Evolutionary conservation across 1,140 invertebrate species (phyloP).

Genomic region (Doryteuthis pealeii): DNA sequence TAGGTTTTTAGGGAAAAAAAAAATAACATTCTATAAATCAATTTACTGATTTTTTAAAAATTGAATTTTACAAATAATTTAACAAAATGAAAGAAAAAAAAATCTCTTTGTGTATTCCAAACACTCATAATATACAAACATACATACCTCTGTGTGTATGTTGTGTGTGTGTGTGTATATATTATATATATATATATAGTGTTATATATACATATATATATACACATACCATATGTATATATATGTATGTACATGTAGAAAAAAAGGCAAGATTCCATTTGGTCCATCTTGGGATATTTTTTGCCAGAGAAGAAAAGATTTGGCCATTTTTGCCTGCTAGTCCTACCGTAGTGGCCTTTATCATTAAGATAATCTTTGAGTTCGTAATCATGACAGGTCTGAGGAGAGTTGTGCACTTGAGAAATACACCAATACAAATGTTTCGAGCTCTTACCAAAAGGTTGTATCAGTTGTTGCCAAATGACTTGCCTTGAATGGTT

Average conservation of each 20-base stretch:
- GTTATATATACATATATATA: neutral
- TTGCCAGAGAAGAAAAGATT: neutral
- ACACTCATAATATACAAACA: neutral
- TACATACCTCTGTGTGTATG: neutral
- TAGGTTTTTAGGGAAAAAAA: neutral
- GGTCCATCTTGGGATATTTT: constrained; percentile 3
- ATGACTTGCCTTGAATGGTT: constrained; percentile 5
- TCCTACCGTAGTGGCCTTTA: constrained; percentile 10
- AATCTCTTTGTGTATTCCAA: neutral
- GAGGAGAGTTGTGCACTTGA: constrained; percentile 10
- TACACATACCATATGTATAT: neutral
- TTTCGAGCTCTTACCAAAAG: neutral
- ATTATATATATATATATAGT: neutral
- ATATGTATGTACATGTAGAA: too few species aligned
- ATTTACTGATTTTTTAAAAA: too few species aligned
- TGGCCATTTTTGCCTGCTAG: neutral
- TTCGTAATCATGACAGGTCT: constrained; percentile 11
- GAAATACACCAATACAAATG: constrained; percentile 7
- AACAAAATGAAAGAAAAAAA: too few species aligned
- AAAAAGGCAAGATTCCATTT: neutral
- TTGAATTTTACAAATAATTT: too few species aligned
- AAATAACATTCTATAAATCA: too few species aligned
- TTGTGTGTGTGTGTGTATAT: neutral
- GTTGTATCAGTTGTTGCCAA: constrained; percentile 7
- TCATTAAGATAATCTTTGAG: constrained; percentile 10